Conservation (phyloP, 2,888 invertebrate genomes). For the Oxystoma pomonae region DNA sequence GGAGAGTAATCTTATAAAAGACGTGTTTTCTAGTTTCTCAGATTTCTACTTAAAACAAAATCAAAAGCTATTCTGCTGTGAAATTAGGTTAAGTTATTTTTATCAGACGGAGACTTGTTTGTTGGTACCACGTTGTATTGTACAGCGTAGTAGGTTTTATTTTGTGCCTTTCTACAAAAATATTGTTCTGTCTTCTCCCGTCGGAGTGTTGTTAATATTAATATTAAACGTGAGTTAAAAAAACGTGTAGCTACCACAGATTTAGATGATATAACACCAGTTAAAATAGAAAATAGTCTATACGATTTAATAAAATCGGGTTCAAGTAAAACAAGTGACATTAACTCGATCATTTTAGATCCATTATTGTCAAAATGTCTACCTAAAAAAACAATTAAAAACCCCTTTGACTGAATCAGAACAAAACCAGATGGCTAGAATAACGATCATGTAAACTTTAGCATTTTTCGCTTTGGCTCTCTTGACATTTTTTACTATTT, state of each 20-base stretch:
- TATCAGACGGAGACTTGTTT: conserved; percentile 28
- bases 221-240: conserved; percentile 12
- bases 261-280: conserved; percentile 43
- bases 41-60: conserved; percentile 38
- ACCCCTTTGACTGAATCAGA: conserved; percentile 41
- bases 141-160: conserved; percentile 14
- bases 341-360: conserved; percentile 42
- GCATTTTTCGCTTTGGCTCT: conserved; percentile 52
- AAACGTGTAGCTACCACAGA: conserved; percentile 28
- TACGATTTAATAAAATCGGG: conserved; percentile 9
- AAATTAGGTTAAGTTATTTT: conserved; percentile 26
- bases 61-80: conserved; percentile 27
- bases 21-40: conserved; percentile 31
- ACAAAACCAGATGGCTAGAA: conserved; percentile 50
- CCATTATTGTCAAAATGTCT: conserved; percentile 52
- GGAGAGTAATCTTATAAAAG: conserved; percentile 7
- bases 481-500: conserved; percentile 54
- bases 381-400: conserved; percentile 37
- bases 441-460: conserved; percentile 55
- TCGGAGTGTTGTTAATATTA: conserved; percentile 21
- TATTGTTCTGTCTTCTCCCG: conserved; percentile 2
- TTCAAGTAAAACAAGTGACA: conserved; percentile 20
- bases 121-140: conserved; percentile 12
- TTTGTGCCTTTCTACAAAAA: conserved; percentile 30
- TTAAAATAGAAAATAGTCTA: conserved; percentile 32